Percentiles rank a stretch among this genome's conserved stretches.
Evolutionary conservation across 2,113 vertebrate species (phyloP).

Genomic region (Anguilla japonica): DNA sequence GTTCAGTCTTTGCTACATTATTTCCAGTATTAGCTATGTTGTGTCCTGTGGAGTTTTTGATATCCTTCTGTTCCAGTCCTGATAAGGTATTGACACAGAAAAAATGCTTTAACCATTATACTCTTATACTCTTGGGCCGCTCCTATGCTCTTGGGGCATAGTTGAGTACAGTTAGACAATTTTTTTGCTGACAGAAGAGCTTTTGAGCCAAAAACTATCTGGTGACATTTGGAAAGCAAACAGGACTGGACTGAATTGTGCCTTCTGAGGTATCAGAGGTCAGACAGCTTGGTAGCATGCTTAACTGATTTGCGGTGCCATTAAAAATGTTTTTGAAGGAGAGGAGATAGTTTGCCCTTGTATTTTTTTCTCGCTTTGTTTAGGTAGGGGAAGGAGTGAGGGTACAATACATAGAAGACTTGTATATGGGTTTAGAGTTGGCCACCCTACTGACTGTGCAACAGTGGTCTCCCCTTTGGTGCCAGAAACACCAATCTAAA

Average conservation of each 20-base stretch:
- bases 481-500: not conserved
- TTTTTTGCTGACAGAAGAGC: slow-evolving; percentile 5
- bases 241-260: not conserved
- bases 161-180: not conserved
- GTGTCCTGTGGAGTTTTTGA: not conserved
- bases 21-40: not conserved
- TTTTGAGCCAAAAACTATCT: not conserved
- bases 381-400: no score
- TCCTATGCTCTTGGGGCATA: not conserved
- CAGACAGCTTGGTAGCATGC: not conserved
- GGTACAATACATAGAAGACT: no score
- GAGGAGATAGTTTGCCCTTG: no score
- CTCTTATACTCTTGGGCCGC: not conserved
- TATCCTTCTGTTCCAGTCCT: not conserved
- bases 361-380: no score
- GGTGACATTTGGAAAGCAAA: not conserved
- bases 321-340: no score
- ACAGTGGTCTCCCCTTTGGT: not conserved
- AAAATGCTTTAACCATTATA: no score
- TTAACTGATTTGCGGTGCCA: no score
- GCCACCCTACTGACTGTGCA: no score
- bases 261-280: not conserved
- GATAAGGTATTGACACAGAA: not conserved
- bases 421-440: no score
- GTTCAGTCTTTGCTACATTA: not conserved